Percentiles rank a stretch among this genome's conserved stretches.
phyloP scores from a whole-genome alignment of 2,797 vertebrate species.

The Threskiornis aethiopicus region DNA sequence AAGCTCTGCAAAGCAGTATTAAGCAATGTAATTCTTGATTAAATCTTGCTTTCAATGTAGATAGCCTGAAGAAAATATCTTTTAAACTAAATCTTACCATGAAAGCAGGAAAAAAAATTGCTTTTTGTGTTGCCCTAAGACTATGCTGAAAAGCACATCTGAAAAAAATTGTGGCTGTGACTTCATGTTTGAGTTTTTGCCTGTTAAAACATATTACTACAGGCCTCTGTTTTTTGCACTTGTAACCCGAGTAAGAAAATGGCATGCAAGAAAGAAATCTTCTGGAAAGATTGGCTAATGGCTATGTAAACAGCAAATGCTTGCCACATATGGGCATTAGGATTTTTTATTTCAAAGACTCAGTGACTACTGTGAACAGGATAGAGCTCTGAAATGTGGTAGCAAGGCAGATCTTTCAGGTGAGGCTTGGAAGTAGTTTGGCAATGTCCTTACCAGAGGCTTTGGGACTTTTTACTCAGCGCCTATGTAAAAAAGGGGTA shows the following conservation, averaged over 20 bases:
- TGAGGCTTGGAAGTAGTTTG: neutral
- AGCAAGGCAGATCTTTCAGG: neutral
- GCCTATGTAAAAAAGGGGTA: neutral
- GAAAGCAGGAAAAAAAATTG: neutral
- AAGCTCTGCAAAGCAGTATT: neutral
- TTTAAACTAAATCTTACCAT: neutral
- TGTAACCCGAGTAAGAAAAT: slow-evolving; percentile 63
- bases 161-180: slow-evolving; percentile 43
- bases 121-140: neutral
- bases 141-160: slow-evolving; percentile 54
- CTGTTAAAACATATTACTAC: slow-evolving; percentile 62
- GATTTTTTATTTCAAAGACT: slow-evolving; percentile 19
- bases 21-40: slow-evolving; percentile 30
- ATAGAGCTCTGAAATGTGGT: neutral
- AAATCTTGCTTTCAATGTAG: slow-evolving; percentile 19
- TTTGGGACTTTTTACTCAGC: neutral
- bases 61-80: neutral
- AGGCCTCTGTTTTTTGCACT: slow-evolving; percentile 57
- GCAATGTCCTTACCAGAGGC: neutral
- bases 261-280: slow-evolving; percentile 51
- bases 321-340: slow-evolving; percentile 61
- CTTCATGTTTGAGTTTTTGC: slow-evolving; percentile 64
- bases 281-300: slow-evolving; percentile 68
- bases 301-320: slow-evolving; percentile 68
- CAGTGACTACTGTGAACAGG: slow-evolving; percentile 6